These are phyloP conservation scores for Scaeva pyrastri DNA, from an alignment of 2,888 invertebrate genomes.

Conservation along the genomic window DNA sequence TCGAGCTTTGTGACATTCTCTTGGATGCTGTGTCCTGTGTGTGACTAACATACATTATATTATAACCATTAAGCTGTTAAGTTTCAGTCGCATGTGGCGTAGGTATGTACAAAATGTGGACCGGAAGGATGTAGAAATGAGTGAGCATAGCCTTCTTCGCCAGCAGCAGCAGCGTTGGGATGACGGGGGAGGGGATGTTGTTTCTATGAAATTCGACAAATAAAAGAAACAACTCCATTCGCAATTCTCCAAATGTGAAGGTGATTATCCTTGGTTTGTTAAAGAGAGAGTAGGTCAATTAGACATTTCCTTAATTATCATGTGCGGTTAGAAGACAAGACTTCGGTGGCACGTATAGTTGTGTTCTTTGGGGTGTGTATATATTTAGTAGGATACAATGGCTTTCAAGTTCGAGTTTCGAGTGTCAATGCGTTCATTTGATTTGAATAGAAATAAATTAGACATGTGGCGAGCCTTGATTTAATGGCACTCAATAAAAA, in stretches of 20 bases:
- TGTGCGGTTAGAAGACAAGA: neutral
- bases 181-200: neutral
- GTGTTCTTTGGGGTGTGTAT: too few relatives aligned
- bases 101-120: neutral
- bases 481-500: too few relatives aligned
- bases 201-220: conserved; percentile 40
- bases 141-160: too few relatives aligned
- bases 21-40: conserved; percentile 34
- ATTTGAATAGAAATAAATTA: too few relatives aligned
- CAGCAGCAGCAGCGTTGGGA: neutral
- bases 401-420: too few relatives aligned
- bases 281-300: conserved; percentile 61
- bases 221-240: conserved; percentile 36
- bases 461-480: too few relatives aligned
- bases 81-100: neutral
- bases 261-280: conserved; percentile 62
- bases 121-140: neutral
- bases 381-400: too few relatives aligned
- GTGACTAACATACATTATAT: conserved; percentile 17
- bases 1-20: conserved; percentile 43
- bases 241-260: conserved; percentile 34
- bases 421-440: too few relatives aligned
- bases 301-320: conserved; percentile 17
- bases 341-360: too few relatives aligned
- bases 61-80: conserved; percentile 46